Evolutionary conservation across 2,113 vertebrate genomes (phyloP).

Genomic region (Pelecanoides urinatrix): DNA sequence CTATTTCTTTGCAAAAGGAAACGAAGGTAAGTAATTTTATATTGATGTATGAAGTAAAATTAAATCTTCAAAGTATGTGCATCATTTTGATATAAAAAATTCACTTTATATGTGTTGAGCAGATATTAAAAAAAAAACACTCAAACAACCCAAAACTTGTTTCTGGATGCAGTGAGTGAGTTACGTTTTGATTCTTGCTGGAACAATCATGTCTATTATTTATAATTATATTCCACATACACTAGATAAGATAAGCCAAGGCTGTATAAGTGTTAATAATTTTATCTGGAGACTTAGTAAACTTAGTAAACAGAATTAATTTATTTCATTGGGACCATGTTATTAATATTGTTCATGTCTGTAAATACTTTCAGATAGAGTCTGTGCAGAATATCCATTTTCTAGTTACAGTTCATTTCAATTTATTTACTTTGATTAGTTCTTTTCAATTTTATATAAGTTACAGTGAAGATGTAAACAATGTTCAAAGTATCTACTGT

Average conservation of each 20-base stretch:
- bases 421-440: not conserved
- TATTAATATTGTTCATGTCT: not conserved
- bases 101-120: not conserved
- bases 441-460: not conserved
- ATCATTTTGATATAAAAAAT: not conserved
- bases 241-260: not conserved
- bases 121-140: not conserved
- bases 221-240: not conserved
- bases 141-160: not conserved
- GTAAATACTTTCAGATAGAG: not conserved
- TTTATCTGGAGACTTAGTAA: not conserved
- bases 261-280: not conserved
- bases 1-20: constrained; percentile 93
- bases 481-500: not conserved
- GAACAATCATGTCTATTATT: not conserved
- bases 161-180: not conserved
- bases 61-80: not conserved
- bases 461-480: not conserved
- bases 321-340: not conserved
- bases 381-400: not conserved
- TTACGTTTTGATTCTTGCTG: not conserved
- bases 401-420: not conserved
- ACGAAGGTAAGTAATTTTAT: constrained; percentile 80
- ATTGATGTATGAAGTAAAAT: not conserved
- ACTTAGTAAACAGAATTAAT: not conserved